Base-by-base conservation (phyloP, 2,888 invertebrate species). In the Orchesellides sinensis region DNA sequence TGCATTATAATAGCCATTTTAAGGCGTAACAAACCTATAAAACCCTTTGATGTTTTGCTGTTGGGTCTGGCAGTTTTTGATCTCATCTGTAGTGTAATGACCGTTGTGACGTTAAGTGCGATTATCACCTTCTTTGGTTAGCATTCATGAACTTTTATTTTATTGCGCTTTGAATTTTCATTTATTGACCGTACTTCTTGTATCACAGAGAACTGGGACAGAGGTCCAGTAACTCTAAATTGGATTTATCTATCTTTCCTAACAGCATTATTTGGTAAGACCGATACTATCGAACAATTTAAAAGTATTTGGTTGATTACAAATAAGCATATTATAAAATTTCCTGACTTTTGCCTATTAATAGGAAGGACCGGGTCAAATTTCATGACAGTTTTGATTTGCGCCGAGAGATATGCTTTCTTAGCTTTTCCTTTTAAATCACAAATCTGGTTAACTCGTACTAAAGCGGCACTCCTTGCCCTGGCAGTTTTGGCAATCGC, bases 91-190 rank as follows among this genome's bases (percentile, higher is more conserved):
- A 49, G 70, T 8, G n/a, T 27, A 10, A 72, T 65, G 70, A 29
- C 52, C 1, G 19, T 54, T 17, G 12, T 52, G 8, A 2, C 63
- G 10, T 17, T 65, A 0, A 54, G 70, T 25, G 79, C 70, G 52
- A 54, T 79, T 12, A 45, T 79, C 32, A 35, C 54, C 40, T 79
- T 65, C 17, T 32, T 72, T 23, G 27, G 79, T 69, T 69, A 45
- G 63, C 6, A 27, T 21, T 6, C 19, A 2, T 29, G 8, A 29
- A 29, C 12, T 32, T 32, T 61, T 10, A 17, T n/a, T 14, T 49
- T 14, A 21, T 2, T 25, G 21, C 10, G 25, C 14, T 10, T 3
- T 21, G 21, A 21, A 40, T 21, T 52, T 17, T 40, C 10, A 19
- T 68, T 21, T 29, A 8, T 2, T 40, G 40, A 40, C 21, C 2